Base-by-base conservation (phyloP, 2,888 invertebrate genomes). In the Leuctra nigra region DNA sequence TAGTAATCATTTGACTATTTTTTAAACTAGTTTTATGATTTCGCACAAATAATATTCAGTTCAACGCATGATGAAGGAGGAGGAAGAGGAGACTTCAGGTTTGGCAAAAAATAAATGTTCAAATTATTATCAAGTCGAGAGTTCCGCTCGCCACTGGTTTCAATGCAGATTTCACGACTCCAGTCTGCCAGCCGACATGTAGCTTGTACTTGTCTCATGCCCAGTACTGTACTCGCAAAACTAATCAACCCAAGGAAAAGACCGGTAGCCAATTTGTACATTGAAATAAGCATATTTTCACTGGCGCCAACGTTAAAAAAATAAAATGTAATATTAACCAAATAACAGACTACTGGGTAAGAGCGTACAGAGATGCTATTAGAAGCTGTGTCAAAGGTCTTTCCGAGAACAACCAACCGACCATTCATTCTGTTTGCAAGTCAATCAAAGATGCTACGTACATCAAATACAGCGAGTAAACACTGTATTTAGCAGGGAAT, bases 221-320 rank as follows among this genome's bases (percentile, higher is more conserved):
- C n/a, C n/a, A n/a, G n/a, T n/a, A n/a, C n/a, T n/a, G n/a, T n/a
- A n/a, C n/a, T n/a, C 6, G 29, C 29, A 29, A 6, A 7, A 29
- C 50, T 56, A 56, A 56, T 56, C 56, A 56, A 55, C 47, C 35
- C 22, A 55, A 55, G 55, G 35, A 24, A 20, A 56, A 56, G 56
- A 56, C 56, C 56, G 38, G 56, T 56, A 56, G 55, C 55, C 35
- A 54, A 41, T 41, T 16, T 41, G 18, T 18, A 18, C 14, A 16
- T 18, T 11, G 41, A 20, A 41, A 41, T 41, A 20, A 41, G 41
- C 41, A 41, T 18, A 41, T 41, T 16, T 41, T 41, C 41, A 41
- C 11, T 41, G 41, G 41, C 41, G 41, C 41, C 41, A 41, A 41
- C 41, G 11, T 41, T 11, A 18, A 18, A 14, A 41, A 29, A 20